Base-by-base conservation (phyloP, 2,113 vertebrate species). In the Oryzias celebensis region DNA sequence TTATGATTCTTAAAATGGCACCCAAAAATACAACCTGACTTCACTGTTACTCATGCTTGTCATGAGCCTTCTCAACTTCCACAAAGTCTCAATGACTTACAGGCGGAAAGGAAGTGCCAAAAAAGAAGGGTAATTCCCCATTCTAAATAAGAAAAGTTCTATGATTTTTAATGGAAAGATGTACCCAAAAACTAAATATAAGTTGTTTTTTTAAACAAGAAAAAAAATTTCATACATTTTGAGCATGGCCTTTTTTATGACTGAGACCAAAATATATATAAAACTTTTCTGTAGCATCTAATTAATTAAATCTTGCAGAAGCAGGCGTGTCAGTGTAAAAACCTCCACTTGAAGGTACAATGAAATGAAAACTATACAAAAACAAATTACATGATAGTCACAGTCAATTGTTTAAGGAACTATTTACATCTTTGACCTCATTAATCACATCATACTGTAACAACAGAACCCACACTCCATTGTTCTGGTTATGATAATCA, bases 321-420 rank as follows among this genome's bases (percentile, higher is more conserved):
- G 63, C 58, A 80, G 83, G 68, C 66, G 60, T 74, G 17, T 83
- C 65, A 76, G 47, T 72, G 65, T 72, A 85, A 83, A 86, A 86
- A 76, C 84, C 71, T 79, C 75, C 36, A 51, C 28, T 42, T 55
- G 48, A 68, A 85, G 77, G 77, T 62, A 59, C 68, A 44, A 63
- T 78, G 31, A 61, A 83, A 75, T 28, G 75, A 66, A 83, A 77
- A 55, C 60, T 68, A 68, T 64, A 79, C 67, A 77, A 84, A 85
- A 88, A 82, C 48, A 81, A 78, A 84, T 65, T 68, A 88, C 85
- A 88, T 88, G 85, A 90, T 88, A 67, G 83, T 90, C 88, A 90
- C 85, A 89, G 83, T 89, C 82, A 77, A 85, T 83, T 74, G 71
- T 84, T 82, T 73, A 64, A 69, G 77, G 80, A 79, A 77, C 67